Conservation (phyloP, 2,888 invertebrate species). For the Torymus auratus region DNA sequence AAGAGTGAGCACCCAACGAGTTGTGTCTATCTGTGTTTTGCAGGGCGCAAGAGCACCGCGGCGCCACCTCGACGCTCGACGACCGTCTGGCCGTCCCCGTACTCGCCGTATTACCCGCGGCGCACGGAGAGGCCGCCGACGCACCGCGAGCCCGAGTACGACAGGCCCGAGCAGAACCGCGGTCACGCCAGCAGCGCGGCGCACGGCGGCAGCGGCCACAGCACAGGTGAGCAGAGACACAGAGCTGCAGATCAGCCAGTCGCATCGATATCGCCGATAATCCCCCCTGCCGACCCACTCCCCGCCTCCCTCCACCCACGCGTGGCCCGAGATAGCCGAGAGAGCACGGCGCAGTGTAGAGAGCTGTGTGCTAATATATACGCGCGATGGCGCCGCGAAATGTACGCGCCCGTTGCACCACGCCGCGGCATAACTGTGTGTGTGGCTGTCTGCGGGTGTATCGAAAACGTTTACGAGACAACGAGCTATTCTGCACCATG, state of each 20-base stretch:
- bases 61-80: constrained; percentile 70
- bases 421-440: background rate
- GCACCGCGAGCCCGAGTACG: constrained; percentile 71
- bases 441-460: no score
- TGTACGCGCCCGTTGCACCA: background rate
- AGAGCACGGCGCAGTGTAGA: constrained; percentile 51
- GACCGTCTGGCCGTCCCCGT: constrained; percentile 73
- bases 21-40: constrained; percentile 59
- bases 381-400: background rate
- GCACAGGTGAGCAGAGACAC: constrained; percentile 55
- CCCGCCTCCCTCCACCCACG: constrained; percentile 43
- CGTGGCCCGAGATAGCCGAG: constrained; percentile 40
- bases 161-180: constrained; percentile 72
- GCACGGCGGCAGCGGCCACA: background rate
- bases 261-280: background rate
- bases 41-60: constrained; percentile 74
- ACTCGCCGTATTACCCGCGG: constrained; percentile 74
- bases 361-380: background rate
- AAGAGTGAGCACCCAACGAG: constrained; percentile 54
- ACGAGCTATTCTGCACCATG: constrained; percentile 73
- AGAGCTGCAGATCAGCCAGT: constrained; percentile 30
- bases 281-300: constrained; percentile 22
- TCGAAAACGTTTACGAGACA: background rate
- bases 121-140: constrained; percentile 73
- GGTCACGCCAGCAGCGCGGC: constrained; percentile 51